These are phyloP conservation scores for Grus americana DNA, from an alignment of 2,113 vertebrate species.

Conservation along the genomic window DNA sequence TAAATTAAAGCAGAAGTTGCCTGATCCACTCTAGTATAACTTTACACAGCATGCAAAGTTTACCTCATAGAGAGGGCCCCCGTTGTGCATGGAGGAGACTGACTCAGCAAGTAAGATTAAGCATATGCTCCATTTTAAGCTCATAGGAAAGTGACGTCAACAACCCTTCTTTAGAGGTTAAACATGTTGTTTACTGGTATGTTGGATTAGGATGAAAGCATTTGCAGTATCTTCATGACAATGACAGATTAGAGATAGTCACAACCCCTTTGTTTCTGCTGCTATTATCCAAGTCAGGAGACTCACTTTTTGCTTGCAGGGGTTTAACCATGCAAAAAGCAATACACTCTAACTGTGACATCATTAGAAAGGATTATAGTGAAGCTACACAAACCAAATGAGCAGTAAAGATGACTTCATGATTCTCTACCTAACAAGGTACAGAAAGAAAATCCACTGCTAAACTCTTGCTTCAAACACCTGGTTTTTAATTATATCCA, in stretches of 20 bases:
- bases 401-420: neutral
- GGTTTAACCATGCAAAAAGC: neutral
- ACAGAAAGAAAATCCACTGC: neutral
- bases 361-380: neutral
- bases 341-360: neutral
- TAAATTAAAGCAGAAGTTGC: neutral
- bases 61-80: too few relatives aligned
- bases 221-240: neutral
- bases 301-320: neutral
- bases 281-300: neutral
- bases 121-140: neutral
- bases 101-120: neutral
- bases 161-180: neutral
- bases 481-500: neutral
- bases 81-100: neutral
- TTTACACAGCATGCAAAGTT: fast-evolving
- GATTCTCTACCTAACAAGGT: neutral
- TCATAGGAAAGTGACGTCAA: neutral
- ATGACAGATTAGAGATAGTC: neutral
- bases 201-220: neutral
- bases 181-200: too few relatives aligned
- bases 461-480: neutral
- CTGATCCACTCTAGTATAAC: neutral
- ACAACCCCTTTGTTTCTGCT: neutral
- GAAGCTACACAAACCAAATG: neutral